Base-by-base conservation (phyloP, 2,888 invertebrate genomes). In the Papilio gigon region DNA sequence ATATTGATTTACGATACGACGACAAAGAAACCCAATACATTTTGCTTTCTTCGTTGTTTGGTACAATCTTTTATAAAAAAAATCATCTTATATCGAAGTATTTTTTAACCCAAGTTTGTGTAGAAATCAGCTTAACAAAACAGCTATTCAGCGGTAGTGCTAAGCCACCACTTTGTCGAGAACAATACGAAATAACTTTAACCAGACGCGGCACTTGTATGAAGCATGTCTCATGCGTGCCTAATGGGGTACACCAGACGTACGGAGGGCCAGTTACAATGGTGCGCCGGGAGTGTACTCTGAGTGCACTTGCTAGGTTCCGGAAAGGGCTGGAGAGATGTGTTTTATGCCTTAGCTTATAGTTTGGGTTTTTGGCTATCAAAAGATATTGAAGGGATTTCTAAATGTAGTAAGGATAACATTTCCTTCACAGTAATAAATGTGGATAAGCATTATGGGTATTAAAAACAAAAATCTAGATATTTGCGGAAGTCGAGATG, bases 201-300 rank as follows among this genome's bases (percentile, higher is more conserved):
- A 58, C 64, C 64, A 64, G 64, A 68, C 68, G 40, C 20, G 44
- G 61, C 35, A 50, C 69, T 69, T 40, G 22, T 44, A 35, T 65
- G 60, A 44, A 69, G 69, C 61, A 61, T 53, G 65, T 61, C 65
- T 65, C 61, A 69, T 65, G 69, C 65, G 69, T 69, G 60, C 65
- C 65, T 65, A 69, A 69, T 69, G 69, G 69, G 61, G 47, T 33
- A 30, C 56, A 69, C 65, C 65, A 65, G 60, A 25, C 44, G 40
- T 59, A 25, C 37, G 22, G 58, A 25, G 27, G 68, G 64, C 64
- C 40, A 60, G 64, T 65, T 50, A 68, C 64, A 68, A 68, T 68
- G 68, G 59, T 59, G 14, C 37, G 35, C 14, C 14, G 4, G 17
- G 37, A 67, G 68, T 58, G 56, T 20, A n/a, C 59, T 42, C 37